Evolutionary conservation across 2,113 vertebrate genomes (phyloP).

Genomic region (Phalacrocorax carbo): DNA sequence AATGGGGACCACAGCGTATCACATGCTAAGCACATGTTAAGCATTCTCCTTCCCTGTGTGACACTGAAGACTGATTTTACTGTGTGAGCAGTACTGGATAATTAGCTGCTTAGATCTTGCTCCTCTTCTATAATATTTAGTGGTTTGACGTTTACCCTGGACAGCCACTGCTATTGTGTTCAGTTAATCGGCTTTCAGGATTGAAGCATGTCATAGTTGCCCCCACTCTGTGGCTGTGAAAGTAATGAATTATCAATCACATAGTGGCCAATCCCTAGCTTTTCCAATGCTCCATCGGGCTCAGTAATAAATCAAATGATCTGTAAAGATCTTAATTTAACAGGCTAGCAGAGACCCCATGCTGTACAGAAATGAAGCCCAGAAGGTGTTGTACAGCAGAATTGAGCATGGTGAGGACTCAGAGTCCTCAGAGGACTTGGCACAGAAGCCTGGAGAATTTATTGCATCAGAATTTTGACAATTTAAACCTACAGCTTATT

Average conservation of each 20-base stretch:
- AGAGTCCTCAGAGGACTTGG: not conserved
- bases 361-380: not conserved
- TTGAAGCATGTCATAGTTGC: not conserved
- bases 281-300: not conserved
- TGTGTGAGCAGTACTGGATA: not conserved
- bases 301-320: not conserved
- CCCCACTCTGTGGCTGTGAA: not conserved
- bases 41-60: not conserved
- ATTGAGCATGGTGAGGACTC: not conserved
- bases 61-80: not conserved
- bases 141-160: not conserved
- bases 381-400: not conserved
- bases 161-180: not conserved
- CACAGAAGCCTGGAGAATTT: not conserved
- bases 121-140: not conserved
- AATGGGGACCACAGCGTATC: not conserved
- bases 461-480: not conserved
- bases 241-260: not conserved
- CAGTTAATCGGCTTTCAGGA: not conserved
- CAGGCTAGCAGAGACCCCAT: not conserved
- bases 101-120: not conserved
- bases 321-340: not conserved
- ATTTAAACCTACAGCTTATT: not conserved
- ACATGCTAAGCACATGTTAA: not conserved
- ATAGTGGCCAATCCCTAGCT: not conserved